These are phyloP conservation scores for Seriola rivoliana DNA, from an alignment of 2,113 vertebrate species.

Conservation along the genomic window DNA sequence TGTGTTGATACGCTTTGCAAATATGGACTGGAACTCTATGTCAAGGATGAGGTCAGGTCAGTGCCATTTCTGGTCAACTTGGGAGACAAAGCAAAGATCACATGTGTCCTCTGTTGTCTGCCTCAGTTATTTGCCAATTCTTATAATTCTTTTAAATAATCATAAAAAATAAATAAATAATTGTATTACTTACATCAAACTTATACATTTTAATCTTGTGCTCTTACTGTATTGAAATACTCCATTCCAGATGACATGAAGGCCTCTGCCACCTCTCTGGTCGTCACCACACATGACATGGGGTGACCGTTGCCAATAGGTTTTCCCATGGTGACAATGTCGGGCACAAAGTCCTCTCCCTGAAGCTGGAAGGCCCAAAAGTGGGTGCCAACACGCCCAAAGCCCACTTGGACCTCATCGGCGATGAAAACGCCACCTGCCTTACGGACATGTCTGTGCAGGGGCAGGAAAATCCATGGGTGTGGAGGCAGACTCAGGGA, in stretches of 20 bases:
- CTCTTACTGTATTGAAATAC: slow-evolving; percentile 96
- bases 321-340: slow-evolving; percentile 99
- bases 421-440: slow-evolving; percentile 93
- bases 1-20: slow-evolving; percentile 3
- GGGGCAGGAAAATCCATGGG: neutral
- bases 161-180: neutral
- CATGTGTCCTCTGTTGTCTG: neutral
- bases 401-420: slow-evolving; percentile 98
- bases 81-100: neutral
- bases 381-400: slow-evolving; percentile 91
- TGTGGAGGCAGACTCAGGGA: neutral
- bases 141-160: neutral
- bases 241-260: slow-evolving; percentile 92
- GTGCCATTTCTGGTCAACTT: neutral
- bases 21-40: neutral
- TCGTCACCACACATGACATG: slow-evolving; percentile 97
- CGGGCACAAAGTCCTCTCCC: slow-evolving; percentile 93
- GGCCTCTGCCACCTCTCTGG: slow-evolving; percentile 91
- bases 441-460: slow-evolving; percentile 86
- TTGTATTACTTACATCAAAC: neutral
- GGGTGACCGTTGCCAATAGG: slow-evolving; percentile 98
- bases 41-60: slow-evolving; percentile 21
- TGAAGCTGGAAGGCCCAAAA: slow-evolving; percentile 98
- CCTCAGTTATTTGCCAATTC: neutral
- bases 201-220: neutral